These are phyloP conservation scores for Zaprionus lachaisei DNA, from an alignment of 1,140 invertebrate species.

Conservation along the genomic window DNA sequence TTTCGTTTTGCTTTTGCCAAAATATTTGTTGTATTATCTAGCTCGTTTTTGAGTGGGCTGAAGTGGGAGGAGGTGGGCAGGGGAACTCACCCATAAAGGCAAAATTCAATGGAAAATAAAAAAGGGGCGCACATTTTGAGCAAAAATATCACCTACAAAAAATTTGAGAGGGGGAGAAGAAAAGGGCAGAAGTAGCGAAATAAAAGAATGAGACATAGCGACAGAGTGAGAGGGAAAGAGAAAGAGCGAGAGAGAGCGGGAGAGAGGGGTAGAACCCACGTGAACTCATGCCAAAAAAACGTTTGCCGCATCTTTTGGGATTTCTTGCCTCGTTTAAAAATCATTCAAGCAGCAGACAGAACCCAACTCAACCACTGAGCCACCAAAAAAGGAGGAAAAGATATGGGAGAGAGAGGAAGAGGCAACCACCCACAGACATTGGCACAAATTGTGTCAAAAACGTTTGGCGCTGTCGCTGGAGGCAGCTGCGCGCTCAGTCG, in stretches of 20 bases:
- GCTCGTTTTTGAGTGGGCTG: neutral
- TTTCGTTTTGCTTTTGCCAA: slow-evolving; percentile 34
- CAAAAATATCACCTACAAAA: slow-evolving; percentile 49
- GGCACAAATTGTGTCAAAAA: slow-evolving; percentile 81
- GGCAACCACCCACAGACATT: slow-evolving; percentile 56
- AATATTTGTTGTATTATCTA: slow-evolving; percentile 73
- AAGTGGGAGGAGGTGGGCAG: slow-evolving; percentile 3
- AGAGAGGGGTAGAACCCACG: slow-evolving; percentile 54
- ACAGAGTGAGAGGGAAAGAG: slow-evolving; percentile 27
- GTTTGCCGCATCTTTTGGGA: slow-evolving; percentile 80
- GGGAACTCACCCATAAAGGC: slow-evolving; percentile 53
- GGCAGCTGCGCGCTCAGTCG: slow-evolving; percentile 7
- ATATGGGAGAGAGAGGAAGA: neutral
- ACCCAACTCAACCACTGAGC: slow-evolving; percentile 54
- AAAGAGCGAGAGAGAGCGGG: slow-evolving; percentile 21
- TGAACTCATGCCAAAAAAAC: slow-evolving; percentile 74
- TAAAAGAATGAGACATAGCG: slow-evolving; percentile 24
- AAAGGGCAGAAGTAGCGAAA: neutral
- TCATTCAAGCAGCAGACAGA: slow-evolving; percentile 82
- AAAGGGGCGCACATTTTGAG: slow-evolving; percentile 49
- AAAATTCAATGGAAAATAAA: slow-evolving; percentile 9
- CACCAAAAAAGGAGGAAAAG: neutral
- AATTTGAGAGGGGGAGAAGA: neutral
- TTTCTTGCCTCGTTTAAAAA: slow-evolving; percentile 83
- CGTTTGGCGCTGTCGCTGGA: slow-evolving; percentile 57